Evolutionary conservation across 1,140 invertebrate species (phyloP).

Genomic region (Lucilia sericata): DNA sequence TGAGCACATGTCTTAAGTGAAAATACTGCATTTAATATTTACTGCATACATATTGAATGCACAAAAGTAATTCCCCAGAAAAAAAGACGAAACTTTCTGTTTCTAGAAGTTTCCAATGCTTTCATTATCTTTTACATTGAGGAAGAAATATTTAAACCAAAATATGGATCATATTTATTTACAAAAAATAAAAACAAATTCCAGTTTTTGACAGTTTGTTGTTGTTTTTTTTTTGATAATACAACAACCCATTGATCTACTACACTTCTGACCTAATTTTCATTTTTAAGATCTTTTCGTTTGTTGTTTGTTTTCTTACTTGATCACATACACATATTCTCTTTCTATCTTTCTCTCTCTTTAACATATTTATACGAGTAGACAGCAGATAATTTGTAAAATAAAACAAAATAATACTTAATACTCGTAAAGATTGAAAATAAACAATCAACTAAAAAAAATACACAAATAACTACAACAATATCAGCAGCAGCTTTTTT

Average conservation of each 20-base stretch:
- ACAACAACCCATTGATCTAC: constrained; percentile 6
- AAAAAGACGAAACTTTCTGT: neutral
- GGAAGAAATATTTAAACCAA: neutral
- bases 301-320: neutral
- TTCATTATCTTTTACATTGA: neutral
- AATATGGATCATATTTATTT: neutral
- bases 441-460: neutral
- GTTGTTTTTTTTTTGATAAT: neutral
- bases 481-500: neutral
- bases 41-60: neutral
- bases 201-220: neutral
- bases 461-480: constrained; percentile 1
- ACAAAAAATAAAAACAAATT: neutral
- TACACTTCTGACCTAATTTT: constrained; percentile 11
- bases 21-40: neutral
- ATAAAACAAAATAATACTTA: neutral
- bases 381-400: constrained; percentile 9
- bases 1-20: neutral
- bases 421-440: constrained; percentile 6
- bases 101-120: constrained; percentile 7
- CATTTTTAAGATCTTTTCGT: neutral
- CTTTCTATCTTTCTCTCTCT: neutral
- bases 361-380: neutral
- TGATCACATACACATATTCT: neutral
- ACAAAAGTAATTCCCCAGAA: neutral